Conservation (phyloP, 2,113 vertebrate genomes). For the Pomatorhinus ruficollis region DNA sequence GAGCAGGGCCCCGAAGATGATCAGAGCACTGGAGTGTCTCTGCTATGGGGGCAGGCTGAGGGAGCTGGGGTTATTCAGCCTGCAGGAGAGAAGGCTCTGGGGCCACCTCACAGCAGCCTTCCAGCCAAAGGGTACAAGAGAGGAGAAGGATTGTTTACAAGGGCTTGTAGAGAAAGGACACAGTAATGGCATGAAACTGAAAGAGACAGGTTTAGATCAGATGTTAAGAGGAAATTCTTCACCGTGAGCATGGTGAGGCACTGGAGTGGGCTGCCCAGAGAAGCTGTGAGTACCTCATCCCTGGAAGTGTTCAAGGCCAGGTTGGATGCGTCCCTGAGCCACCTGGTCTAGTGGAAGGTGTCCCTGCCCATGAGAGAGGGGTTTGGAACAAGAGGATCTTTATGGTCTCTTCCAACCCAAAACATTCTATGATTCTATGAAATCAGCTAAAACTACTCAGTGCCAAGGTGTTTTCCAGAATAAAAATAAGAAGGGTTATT, state of each 20-base stretch:
- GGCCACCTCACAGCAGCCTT: neutral
- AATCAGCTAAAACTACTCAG: neutral
- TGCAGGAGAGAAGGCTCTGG: neutral
- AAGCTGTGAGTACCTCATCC: neutral
- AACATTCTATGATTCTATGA: neutral
- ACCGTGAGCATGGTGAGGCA: neutral
- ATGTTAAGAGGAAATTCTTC: neutral
- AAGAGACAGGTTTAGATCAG: neutral
- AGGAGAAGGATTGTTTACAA: neutral
- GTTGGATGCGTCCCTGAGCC: neutral
- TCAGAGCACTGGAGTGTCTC: fast-evolving
- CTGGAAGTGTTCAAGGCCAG: neutral
- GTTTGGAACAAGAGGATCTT: fast-evolving
- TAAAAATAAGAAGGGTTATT: neutral
- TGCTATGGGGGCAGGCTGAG: neutral
- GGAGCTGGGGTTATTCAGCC: neutral
- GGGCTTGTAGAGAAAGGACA: fast-evolving
- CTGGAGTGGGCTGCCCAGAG: neutral
- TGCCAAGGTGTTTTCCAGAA: neutral
- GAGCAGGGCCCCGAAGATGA: fast-evolving
- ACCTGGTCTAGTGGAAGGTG: neutral
- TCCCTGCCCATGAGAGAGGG: neutral
- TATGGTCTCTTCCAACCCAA: neutral
- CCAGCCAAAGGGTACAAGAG: neutral
- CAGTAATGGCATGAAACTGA: neutral